Percentiles rank a stretch among this genome's conserved stretches.
Evolutionary conservation across 2,113 vertebrate genomes (phyloP).

Genomic region (Catagonus wagneri): DNA sequence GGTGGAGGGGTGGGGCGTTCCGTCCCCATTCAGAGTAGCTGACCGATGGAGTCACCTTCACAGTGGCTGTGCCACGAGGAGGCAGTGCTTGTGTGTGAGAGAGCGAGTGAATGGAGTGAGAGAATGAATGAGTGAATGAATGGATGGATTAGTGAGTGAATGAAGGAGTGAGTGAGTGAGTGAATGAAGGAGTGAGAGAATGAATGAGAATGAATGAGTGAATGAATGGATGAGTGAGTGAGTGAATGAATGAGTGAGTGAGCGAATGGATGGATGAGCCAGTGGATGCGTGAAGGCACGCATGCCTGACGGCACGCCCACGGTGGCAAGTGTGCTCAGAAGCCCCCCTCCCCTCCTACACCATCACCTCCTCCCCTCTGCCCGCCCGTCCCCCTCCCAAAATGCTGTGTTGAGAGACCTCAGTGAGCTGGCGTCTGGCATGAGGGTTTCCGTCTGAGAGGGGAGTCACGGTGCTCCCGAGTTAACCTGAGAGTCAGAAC

Average conservation of each 20-base stretch:
- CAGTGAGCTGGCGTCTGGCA: neutral
- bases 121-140: neutral
- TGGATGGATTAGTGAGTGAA: neutral
- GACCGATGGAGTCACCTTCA: neutral
- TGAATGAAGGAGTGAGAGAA: too few species aligned
- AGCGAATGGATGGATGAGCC: too few species aligned
- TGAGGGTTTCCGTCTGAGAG: neutral
- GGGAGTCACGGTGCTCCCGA: conserved; percentile 68
- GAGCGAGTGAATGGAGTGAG: too few species aligned
- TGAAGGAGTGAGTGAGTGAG: too few species aligned
- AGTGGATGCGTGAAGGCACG: too few species aligned
- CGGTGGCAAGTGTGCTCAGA: rapidly evolving
- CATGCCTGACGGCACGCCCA: too few species aligned
- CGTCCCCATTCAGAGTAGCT: conserved; percentile 69
- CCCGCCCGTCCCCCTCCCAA: neutral
- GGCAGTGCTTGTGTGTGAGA: neutral
- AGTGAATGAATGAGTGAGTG: too few species aligned
- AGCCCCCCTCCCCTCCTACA: neutral
- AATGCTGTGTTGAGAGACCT: rapidly evolving
- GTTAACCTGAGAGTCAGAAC: conserved; percentile 51
- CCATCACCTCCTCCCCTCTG: neutral
- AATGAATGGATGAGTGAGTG: rapidly evolving
- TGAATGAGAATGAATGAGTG: too few species aligned
- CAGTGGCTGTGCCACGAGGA: neutral
- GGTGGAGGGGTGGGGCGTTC: conserved; percentile 35